Base-by-base conservation (phyloP, 1,140 invertebrate species). In the Hesperophylax magnus region DNA sequence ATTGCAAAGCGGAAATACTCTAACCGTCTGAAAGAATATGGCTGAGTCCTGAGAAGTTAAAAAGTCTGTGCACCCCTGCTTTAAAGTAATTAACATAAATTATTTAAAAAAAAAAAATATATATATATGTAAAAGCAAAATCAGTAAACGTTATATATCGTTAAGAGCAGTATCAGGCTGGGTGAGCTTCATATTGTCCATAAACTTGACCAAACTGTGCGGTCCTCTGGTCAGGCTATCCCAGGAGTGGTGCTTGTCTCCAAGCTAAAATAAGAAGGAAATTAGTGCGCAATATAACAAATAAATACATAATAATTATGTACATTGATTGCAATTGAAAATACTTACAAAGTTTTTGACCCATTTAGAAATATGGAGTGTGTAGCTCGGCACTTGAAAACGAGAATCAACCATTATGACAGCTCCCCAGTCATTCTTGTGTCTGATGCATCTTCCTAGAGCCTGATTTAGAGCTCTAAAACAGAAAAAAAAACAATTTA, bases 391-490 rank as follows among this genome's bases (percentile, higher is more conserved):
- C 7, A 81, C 52, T 7, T 20, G 2, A 85, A 87, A 88, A 7
- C 89, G 83, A 22, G 84, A 82, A 84, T 90, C 89, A 0, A 87
- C 76, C 83, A 90, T 84, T 58, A 90, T 84, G 71, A 89, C 87
- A 17, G 87, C 89, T 81, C 89, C 89, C 88, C 88, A 90, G 86
- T 90, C 89, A 61, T 65, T 82, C 52, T 81, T 82, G 86, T 90
- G 89, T 2, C 89, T 86, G 67, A 90, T 87, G 77, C 88, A 88
- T 34, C 89, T 86, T n/a, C 89, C 89, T 60, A 89, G 85, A 22
- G 89, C 89, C 60, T 90, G 89, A 86, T 90, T 89, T 81, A 90
- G 75, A 0, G 89, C 88, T 71, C 89, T 89, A 80, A 72, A 72
- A 81, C 18, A 80, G 18, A 47, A 1, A 47, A 1, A 67, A 34